Conservation (phyloP, 1,140 invertebrate genomes). For the Pachypeltis micranthus region DNA sequence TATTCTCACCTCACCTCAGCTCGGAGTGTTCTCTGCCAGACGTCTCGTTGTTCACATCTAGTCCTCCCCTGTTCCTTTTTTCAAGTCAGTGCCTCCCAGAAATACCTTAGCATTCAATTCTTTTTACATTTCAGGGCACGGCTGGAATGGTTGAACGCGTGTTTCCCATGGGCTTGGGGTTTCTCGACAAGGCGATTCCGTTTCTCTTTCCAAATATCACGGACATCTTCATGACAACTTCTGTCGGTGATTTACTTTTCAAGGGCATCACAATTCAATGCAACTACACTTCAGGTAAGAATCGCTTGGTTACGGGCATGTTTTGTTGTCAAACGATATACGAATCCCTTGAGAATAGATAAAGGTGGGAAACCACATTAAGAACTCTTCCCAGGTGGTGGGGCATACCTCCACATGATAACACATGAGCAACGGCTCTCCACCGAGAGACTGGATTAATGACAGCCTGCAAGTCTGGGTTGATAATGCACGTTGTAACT, state of each 20-base stretch:
- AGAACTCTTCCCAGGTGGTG: too few species aligned
- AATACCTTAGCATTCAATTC: background rate
- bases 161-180: conserved; percentile 17
- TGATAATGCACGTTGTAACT: too few species aligned
- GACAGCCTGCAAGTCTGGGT: too few species aligned
- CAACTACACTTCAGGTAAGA: conserved; percentile 47
- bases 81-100: background rate
- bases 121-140: conserved; percentile 15
- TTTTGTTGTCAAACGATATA: too few species aligned
- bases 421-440: too few species aligned
- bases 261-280: conserved; percentile 56
- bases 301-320: too few species aligned
- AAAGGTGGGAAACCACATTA: too few species aligned
- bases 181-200: conserved; percentile 26
- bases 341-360: too few species aligned
- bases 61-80: background rate
- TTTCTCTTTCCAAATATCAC: conserved; percentile 48
- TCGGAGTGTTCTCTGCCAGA: background rate
- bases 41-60: background rate
- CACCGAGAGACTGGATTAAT: too few species aligned
- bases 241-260: conserved; percentile 54
- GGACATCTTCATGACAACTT: conserved; percentile 45
- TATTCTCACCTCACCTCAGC: background rate
- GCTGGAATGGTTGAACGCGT: conserved; percentile 9
- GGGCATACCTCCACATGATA: too few species aligned